Base-by-base conservation (phyloP, 2,888 invertebrate genomes). In the Drosophila ezoana region DNA sequence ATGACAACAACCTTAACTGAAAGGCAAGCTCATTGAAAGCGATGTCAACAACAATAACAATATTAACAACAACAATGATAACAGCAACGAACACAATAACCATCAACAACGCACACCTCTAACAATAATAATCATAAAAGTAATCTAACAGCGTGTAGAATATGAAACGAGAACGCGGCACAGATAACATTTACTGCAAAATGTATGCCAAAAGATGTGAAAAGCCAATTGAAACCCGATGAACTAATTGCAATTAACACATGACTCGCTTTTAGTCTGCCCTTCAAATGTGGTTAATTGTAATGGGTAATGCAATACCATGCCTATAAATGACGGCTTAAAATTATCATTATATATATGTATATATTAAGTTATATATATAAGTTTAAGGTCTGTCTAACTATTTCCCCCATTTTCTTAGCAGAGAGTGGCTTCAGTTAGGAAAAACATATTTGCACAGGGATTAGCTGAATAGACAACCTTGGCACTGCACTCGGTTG, bases 111-210 rank as follows among this genome's bases (percentile, higher is more conserved):
- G 33, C 49, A 57, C 72, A 67, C 68, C 47, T 72, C 54, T 38
- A 62, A 57, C 58, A 63, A 65, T 51, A 79, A 70, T 59, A 72
- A 51, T 45, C 63, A 64, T 74, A 67, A 78, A 60, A 70, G 53
- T 72, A 62, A 67, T 79, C 72, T 62, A 49, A 68, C 58, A 68
- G 52, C 41, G 60, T 43, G 54, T 58, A 13, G 14, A 44, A 54
- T 62, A 54, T 59, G 20, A 41, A 53, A 48, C 45, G 33, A 44
- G 20, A 32, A 28, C 11, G 28, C 32, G 14, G 37, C 8, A 28
- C 28, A 60, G 61, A 63, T 58, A 71, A 66, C 69, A 64, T 56
- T 62, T 62, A 48, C 43, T 35, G 37, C 23, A 72, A 61, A 65
- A 66, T 65, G 66, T 72, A 23, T 52, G 52, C 65, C 76, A 63